Percentiles rank a stretch among this genome's conserved stretches.
These are phyloP conservation scores for Ischnura elegans DNA, from an alignment of 2,888 invertebrate genomes.

Conservation along the genomic window DNA sequence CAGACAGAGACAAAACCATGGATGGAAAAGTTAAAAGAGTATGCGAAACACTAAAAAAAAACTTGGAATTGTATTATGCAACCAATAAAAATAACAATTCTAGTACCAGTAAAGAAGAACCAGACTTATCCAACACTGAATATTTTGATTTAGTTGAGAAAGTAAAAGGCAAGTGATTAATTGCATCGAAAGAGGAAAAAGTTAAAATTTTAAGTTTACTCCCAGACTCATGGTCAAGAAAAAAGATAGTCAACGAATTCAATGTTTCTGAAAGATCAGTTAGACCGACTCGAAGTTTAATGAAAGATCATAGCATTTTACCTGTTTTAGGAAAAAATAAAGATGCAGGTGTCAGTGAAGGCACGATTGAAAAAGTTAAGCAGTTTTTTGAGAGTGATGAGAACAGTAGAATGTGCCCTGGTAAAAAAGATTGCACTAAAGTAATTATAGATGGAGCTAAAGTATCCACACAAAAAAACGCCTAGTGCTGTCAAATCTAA, in stretches of 20 bases:
- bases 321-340: background rate
- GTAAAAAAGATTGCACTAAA: background rate
- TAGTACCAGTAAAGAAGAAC: too few relatives aligned
- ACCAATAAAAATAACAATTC: too few relatives aligned
- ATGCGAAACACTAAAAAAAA: too few relatives aligned
- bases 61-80: too few relatives aligned
- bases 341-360: background rate
- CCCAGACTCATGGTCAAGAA: background rate
- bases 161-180: too few relatives aligned
- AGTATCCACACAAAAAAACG: background rate
- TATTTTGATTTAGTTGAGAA: too few relatives aligned
- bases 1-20: too few relatives aligned
- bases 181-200: background rate
- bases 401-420: background rate
- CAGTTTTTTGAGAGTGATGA: constrained; percentile 27
- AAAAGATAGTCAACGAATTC: constrained; percentile 5
- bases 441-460: background rate
- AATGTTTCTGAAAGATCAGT: background rate
- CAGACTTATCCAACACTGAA: too few relatives aligned
- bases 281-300: background rate
- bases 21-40: too few relatives aligned
- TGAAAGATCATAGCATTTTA: background rate
- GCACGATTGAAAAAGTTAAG: background rate
- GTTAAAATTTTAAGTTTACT: background rate
- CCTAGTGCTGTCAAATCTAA: background rate